Evolutionary conservation across 1,140 invertebrate genomes (phyloP), one percentile per base, ranked within the genome.

Genomic region (Brachionus plicatilis): DNA sequence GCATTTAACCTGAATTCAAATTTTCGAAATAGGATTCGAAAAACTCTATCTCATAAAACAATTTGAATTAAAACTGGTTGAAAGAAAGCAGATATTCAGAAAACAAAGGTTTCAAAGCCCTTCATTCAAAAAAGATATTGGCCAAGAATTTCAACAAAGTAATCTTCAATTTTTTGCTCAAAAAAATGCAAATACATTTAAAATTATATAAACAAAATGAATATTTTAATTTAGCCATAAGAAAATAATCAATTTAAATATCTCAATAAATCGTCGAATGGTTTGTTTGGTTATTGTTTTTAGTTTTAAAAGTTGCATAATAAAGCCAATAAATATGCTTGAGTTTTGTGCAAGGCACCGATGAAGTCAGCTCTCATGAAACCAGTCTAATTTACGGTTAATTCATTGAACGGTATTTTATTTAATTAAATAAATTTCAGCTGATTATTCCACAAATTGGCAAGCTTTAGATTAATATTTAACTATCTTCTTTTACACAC

Each of bases 131-230:
- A 33, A 14, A 29, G 33, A 41, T 68, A 68, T 33, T 68, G 27
- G 66, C 27, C 66, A 33, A 68, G 33, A 12, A 68, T 68, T 68
- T 33, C n/a, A 68, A 5, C n/a, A 68, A 41, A 68, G 11, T 3
- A 17, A 37, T 37, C 33, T 37, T 37, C 33, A 37, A 37, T 37
- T 37, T 24, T 27, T 27, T 33, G 33, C 27, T 33, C 12, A 68
- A 14, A 29, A 29, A 6, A 33, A 68, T 68, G n/a, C 66, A 68
- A 41, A 68, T 68, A 68, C 29, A 68, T 68, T 68, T 68, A 11
- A 68, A 68, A 68, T 33, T 68, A 68, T 33, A 68, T 33, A 68
- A 68, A 68, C 66, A 68, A 68, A 41, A 68, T 14, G 66, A 68
- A 29, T 68, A 68, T 68, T 68, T 68, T 68, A 68, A 33, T 68